A percentile compares a stretch with the other conserved stretches of the same genome.
phyloP scores from a whole-genome alignment of 2,113 vertebrate genomes.

The Hemiscyllium ocellatum region DNA sequence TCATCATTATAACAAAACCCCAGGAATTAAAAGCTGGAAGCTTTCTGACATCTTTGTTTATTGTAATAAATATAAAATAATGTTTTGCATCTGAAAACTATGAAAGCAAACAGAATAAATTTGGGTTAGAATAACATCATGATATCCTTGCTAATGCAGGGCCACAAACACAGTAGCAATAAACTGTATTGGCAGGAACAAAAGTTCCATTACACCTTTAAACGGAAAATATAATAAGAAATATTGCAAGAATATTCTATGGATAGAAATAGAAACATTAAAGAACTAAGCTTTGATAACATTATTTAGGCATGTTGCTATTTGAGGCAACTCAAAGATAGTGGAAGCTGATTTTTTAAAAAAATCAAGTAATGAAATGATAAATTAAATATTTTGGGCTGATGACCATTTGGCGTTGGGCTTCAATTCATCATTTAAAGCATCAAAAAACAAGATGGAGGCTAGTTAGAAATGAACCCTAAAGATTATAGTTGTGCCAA shows the following conservation, averaged over 20 bases:
- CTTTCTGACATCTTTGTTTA: not conserved
- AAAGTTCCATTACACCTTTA: not conserved
- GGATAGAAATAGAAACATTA: not conserved
- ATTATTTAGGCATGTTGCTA: not conserved
- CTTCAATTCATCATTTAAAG: not conserved
- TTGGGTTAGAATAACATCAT: not conserved
- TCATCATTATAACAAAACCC: not conserved
- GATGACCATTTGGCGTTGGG: not conserved
- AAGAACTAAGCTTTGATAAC: not conserved
- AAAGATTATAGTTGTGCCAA: not conserved
- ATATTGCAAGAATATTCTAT: not conserved
- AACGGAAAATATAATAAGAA: not conserved
- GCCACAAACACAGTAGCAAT: not conserved
- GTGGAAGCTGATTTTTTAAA: not conserved
- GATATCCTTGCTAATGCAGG: not conserved
- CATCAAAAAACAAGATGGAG: not conserved
- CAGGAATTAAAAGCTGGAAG: conserved; percentile 14
- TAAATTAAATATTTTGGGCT: not conserved
- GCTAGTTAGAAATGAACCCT: not conserved
- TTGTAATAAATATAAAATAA: not conserved
- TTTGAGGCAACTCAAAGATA: not conserved
- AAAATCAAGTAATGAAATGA: not conserved
- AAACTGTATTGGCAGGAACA: not conserved
- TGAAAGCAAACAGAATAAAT: not conserved
- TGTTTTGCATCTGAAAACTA: not conserved